Conservation (phyloP, 2,888 invertebrate species). For the Hypomecis punctinalis region DNA sequence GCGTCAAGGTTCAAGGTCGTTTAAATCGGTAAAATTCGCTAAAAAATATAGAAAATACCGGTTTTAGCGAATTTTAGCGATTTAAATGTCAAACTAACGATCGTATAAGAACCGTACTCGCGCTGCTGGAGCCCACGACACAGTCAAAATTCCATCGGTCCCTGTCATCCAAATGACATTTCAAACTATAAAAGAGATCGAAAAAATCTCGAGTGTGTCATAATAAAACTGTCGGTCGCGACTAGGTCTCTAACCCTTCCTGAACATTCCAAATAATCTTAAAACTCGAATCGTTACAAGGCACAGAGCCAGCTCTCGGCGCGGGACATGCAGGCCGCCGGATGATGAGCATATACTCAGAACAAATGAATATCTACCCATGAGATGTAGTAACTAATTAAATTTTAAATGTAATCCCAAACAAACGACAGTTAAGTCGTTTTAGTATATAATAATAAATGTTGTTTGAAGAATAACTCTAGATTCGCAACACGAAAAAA, state of each 20-base stretch:
- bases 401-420: conserved; percentile 42
- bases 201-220: too few relatives aligned
- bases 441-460: conserved; percentile 36
- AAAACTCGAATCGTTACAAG: conserved; percentile 48
- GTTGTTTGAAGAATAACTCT: conserved; percentile 36
- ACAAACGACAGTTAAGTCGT: conserved; percentile 48
- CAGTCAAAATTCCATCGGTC: too few relatives aligned
- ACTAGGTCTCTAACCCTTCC: neutral
- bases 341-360: conserved; percentile 41
- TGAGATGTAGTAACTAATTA: conserved; percentile 39
- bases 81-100: neutral
- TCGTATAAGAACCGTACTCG: too few relatives aligned
- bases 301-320: conserved; percentile 48
- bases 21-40: too few relatives aligned
- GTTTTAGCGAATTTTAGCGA: too few relatives aligned
- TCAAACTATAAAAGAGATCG: too few relatives aligned
- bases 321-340: conserved; percentile 48
- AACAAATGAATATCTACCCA: conserved; percentile 40
- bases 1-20: too few relatives aligned
- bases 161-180: too few relatives aligned
- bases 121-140: too few relatives aligned
- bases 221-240: too few relatives aligned
- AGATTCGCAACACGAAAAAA: conserved; percentile 13
- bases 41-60: too few relatives aligned
- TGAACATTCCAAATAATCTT: neutral